Conservation (phyloP, 2,113 vertebrate genomes). For the Amphilophus citrinellus region DNA sequence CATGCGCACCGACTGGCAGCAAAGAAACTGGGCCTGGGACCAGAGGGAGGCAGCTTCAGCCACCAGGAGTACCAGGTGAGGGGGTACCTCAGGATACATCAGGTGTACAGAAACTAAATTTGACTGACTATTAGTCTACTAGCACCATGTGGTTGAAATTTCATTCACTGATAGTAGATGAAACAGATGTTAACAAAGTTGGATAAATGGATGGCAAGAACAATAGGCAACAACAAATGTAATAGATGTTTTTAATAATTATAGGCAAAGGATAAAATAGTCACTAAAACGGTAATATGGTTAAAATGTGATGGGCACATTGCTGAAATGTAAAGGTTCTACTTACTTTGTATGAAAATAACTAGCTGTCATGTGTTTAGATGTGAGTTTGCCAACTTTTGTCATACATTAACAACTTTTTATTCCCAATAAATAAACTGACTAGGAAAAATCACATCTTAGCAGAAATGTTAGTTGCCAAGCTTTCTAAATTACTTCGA, state of each 20-base stretch:
- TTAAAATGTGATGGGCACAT: not conserved
- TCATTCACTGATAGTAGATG: not conserved
- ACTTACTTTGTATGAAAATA: no score
- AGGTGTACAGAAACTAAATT: not conserved
- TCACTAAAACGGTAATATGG: not conserved
- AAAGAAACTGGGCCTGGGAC: slow-evolving; percentile 90
- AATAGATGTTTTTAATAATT: not conserved
- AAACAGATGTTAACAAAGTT: fast-evolving
- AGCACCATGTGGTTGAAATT: not conserved
- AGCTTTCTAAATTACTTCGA: not conserved
- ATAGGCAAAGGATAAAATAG: not conserved
- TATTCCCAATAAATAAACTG: not conserved
- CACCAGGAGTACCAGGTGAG: slow-evolving; percentile 96
- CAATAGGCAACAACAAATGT: not conserved
- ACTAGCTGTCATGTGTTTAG: no score
- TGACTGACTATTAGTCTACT: not conserved
- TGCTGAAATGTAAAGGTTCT: not conserved
- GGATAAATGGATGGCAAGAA: not conserved
- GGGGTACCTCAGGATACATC: not conserved
- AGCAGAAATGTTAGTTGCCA: not conserved
- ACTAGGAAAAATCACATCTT: not conserved
- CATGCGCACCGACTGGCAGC: slow-evolving; percentile 89
- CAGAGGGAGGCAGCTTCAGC: slow-evolving; percentile 88
- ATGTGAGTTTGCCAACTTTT: no score
- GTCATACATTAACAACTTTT: not conserved